Evolutionary conservation across 2,888 invertebrate species (phyloP).

Genomic region (Gymnocheta viridis): DNA sequence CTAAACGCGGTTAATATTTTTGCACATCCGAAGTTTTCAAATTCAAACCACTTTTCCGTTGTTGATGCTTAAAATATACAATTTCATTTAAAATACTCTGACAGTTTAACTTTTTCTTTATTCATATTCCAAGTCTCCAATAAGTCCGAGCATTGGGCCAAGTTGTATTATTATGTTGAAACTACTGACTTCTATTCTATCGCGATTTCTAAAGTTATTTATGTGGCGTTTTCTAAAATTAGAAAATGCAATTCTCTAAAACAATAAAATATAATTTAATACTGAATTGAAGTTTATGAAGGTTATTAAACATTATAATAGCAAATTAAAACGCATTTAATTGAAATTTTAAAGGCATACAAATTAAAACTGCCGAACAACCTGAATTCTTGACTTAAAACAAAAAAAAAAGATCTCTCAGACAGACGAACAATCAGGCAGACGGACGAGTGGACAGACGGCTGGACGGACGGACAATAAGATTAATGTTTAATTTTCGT

Average conservation of each 20-base stretch:
- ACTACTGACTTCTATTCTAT: neutral
- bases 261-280: neutral
- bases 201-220: neutral
- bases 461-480: neutral
- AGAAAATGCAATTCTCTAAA: slow-evolving; percentile 29
- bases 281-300: slow-evolving; percentile 23
- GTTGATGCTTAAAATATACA: too few species aligned
- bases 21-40: too few species aligned
- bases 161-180: neutral
- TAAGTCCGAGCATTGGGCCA: too few species aligned
- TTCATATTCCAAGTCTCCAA: too few species aligned
- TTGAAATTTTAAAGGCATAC: neutral
- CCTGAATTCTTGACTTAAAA: neutral
- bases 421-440: neutral
- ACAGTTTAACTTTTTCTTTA: too few species aligned
- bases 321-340: slow-evolving; percentile 33
- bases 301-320: slow-evolving; percentile 10
- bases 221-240: neutral
- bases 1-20: too few species aligned
- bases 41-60: too few species aligned
- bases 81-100: too few species aligned
- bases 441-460: neutral
- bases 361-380: slow-evolving; percentile 12
- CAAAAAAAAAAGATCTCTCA: neutral
- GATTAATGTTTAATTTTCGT: slow-evolving; percentile 10